A percentile compares a stretch with the other conserved stretches of the same genome.
These are phyloP conservation scores for Nesoenas mayeri DNA, from an alignment of 2,113 vertebrate genomes.

Conservation along the genomic window DNA sequence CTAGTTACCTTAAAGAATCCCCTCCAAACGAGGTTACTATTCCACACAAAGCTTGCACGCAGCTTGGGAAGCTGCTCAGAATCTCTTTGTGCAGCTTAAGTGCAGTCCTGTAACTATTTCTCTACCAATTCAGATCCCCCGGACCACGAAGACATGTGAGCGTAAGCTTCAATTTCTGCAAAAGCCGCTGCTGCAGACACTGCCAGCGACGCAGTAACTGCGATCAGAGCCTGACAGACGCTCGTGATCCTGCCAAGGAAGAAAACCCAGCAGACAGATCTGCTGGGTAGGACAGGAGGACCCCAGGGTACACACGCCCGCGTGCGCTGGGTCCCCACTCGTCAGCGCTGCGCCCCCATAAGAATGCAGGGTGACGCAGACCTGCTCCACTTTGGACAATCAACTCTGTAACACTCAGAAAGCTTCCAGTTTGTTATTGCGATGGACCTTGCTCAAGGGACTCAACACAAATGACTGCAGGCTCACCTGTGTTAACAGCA, in stretches of 20 bases:
- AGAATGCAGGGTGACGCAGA: not conserved
- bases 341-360: not conserved
- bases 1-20: not conserved
- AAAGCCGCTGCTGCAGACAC: not conserved
- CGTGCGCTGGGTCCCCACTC: not conserved
- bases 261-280: not conserved
- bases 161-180: not conserved
- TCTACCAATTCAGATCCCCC: not conserved
- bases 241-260: not conserved
- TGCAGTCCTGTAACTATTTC: not conserved
- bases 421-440: not conserved
- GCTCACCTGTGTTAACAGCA: conserved; percentile 94
- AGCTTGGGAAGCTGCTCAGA: not conserved
- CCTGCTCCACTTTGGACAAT: not conserved
- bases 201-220: not conserved
- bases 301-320: not conserved
- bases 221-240: not conserved
- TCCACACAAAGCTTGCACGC: not conserved
- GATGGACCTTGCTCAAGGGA: not conserved
- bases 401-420: not conserved
- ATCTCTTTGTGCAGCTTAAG: not conserved
- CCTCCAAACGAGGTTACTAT: not conserved
- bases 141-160: fast-evolving
- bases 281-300: not conserved
- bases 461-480: fast-evolving